Percentiles rank a stretch among this genome's conserved stretches.
phyloP scores from a whole-genome alignment of 2,888 invertebrate species.

The Tenthredo scrophulariae region DNA sequence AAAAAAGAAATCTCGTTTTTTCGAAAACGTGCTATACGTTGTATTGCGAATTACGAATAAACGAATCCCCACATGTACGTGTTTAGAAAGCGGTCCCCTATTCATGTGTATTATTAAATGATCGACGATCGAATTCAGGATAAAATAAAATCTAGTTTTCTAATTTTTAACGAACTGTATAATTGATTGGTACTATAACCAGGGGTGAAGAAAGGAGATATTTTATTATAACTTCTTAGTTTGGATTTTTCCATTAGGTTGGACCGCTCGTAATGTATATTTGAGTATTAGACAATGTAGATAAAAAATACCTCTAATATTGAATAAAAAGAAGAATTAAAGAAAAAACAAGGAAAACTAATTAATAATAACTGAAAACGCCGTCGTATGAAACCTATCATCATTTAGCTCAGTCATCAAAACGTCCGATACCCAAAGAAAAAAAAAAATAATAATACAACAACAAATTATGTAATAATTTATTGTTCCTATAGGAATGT shows the following conservation, averaged over 20 bases:
- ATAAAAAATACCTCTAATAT: slow-evolving; percentile 37
- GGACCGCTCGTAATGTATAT: slow-evolving; percentile 22
- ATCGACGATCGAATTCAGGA: background rate
- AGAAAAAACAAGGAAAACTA: background rate
- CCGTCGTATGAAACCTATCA: slow-evolving; percentile 23
- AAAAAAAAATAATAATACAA: slow-evolving; percentile 1
- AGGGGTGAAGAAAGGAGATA: background rate
- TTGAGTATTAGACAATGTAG: slow-evolving; percentile 51
- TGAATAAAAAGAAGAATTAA: background rate
- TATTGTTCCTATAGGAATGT: slow-evolving; percentile 44
- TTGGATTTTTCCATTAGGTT: background rate
- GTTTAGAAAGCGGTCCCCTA: slow-evolving; percentile 20
- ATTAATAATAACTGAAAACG: background rate
- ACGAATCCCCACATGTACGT: background rate
- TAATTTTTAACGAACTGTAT: slow-evolving; percentile 33
- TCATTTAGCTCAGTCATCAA: slow-evolving; percentile 26
- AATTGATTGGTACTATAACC: background rate
- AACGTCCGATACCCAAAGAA: slow-evolving; percentile 19
- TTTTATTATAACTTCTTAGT: background rate
- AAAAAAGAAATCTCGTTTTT: background rate
- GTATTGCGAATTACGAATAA: background rate
- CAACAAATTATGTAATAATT: slow-evolving; percentile 41
- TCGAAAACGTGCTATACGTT: background rate
- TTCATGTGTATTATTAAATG: background rate
- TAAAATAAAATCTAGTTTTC: slow-evolving; percentile 41